These are phyloP conservation scores for Pseudococcus longispinus DNA, from an alignment of 2,888 invertebrate genomes.

Conservation along the genomic window DNA sequence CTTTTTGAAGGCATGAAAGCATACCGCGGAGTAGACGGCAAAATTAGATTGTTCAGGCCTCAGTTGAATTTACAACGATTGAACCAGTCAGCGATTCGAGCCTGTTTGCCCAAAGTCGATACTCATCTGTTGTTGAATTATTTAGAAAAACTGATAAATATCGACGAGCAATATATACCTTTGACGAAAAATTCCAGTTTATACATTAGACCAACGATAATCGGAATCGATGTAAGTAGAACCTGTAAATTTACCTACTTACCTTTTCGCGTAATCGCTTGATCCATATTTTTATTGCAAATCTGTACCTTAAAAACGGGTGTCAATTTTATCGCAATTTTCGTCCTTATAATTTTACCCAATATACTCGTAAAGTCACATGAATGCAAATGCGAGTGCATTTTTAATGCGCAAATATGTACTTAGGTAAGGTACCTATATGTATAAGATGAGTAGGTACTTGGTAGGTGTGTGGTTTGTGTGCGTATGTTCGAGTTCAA, in stretches of 20 bases:
- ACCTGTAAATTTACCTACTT: neutral
- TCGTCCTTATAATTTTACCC: neutral
- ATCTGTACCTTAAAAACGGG: neutral
- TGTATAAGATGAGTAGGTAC: too few species aligned
- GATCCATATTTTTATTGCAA: neutral
- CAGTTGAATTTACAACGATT: constrained; percentile 94
- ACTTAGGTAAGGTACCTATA: too few species aligned
- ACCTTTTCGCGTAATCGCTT: neutral
- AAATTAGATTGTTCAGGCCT: constrained; percentile 92
- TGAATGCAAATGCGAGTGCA: too few species aligned
- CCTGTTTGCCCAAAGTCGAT: constrained; percentile 89
- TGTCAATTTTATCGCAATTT: neutral
- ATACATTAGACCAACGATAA: constrained; percentile 94
- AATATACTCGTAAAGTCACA: too few species aligned
- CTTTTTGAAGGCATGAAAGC: constrained; percentile 99
- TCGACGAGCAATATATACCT: constrained; percentile 99
- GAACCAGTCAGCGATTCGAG: constrained; percentile 82
- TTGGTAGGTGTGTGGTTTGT: too few species aligned
- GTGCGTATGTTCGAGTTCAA: too few species aligned
- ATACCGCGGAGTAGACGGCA: constrained; percentile 89
- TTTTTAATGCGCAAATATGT: too few species aligned
- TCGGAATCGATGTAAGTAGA: constrained; percentile 94
- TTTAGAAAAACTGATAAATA: constrained; percentile 80
- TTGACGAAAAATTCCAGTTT: constrained; percentile 87
- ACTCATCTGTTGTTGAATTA: constrained; percentile 84